These are phyloP conservation scores for Zhuqinia jingwanae DNA, from an alignment of 2,888 invertebrate genomes.

Conservation along the genomic window DNA sequence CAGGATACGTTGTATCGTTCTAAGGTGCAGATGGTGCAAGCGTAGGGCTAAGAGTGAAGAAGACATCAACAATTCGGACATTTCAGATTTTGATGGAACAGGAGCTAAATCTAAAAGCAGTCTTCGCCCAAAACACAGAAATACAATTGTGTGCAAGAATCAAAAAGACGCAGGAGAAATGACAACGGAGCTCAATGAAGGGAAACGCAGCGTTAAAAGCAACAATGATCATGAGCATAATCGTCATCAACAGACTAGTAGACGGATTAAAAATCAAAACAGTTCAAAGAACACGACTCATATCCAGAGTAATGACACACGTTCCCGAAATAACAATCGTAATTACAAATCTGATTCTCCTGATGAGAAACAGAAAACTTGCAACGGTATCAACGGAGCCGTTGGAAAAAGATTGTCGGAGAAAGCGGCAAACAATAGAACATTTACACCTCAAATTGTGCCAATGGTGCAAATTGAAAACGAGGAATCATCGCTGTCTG, in stretches of 20 bases:
- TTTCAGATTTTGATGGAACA: constrained; percentile 74
- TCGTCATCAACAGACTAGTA: not conserved
- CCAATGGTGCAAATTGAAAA: not conserved
- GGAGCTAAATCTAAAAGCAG: constrained; percentile 26
- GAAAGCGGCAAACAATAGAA: not conserved
- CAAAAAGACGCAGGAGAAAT: not conserved
- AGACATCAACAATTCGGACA: constrained; percentile 67
- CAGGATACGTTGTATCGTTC: constrained; percentile 82
- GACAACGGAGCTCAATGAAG: not conserved
- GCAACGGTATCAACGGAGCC: no score
- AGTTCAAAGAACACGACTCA: not conserved
- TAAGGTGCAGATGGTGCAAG: constrained; percentile 77
- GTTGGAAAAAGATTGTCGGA: no score
- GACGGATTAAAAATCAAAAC: not conserved
- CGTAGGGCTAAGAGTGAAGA: constrained; percentile 62
- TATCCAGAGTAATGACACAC: not conserved
- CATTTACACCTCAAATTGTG: not conserved
- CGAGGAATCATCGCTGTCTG: not conserved
- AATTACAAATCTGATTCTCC: not conserved
- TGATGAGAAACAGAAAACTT: not conserved
- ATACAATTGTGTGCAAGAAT: not conserved
- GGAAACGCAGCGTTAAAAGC: not conserved
- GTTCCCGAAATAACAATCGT: not conserved
- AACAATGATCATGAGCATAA: not conserved
- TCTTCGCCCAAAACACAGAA: constrained; percentile 41